Evolutionary conservation across 2,797 vertebrate species (phyloP), one percentile per base, ranked within the genome.

Genomic region (Poecile montanus): DNA sequence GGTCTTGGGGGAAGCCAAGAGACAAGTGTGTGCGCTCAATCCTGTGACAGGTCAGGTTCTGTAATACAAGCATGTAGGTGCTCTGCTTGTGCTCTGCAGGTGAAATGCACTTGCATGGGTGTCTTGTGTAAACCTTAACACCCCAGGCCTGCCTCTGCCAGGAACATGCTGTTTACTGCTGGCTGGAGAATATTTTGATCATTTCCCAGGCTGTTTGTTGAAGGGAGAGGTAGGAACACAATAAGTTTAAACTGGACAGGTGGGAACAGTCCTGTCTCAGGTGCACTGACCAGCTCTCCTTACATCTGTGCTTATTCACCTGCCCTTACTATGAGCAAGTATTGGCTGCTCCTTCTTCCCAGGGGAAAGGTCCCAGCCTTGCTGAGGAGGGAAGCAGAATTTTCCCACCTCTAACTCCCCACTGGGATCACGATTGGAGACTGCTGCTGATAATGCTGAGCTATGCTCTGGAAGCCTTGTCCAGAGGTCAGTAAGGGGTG

Each of bases 11-110:
- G 9, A 57, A 57, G 42, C 45, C 42, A 47, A 50, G 63, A 18
- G 18, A 13, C 0, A 0, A 45, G 45, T 1, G 3, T 22, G 11
- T 38, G 18, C 47, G 26, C 22, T 26, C 57, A n/a, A 17, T 22
- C 11, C 16, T 34, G 12, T 27, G 27, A 4, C 22, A 38, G n/a
- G 42, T 16, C 42, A 4, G 4, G 8, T 26, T 14, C 14, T 78
- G 0, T 7, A 11, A 7, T 34, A 34, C 5, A 34, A 47, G 42
- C 3, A 4, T 2, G 30, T 3, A 9, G 25, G 13, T 1, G 2
- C 27, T 61, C 19, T 22, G 26, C 56, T 75, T 0, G 0, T 53
- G 56, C 38, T 54, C 53, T 67, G 27, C 7, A 22, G 36, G 26
- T 13, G 58, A 16, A 23, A 17, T 7, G 19, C 34, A 17, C 17